Percentiles rank a stretch among this genome's conserved stretches.
Evolutionary conservation across 2,113 vertebrate species (phyloP).

Genomic region (Verasper variegatus): DNA sequence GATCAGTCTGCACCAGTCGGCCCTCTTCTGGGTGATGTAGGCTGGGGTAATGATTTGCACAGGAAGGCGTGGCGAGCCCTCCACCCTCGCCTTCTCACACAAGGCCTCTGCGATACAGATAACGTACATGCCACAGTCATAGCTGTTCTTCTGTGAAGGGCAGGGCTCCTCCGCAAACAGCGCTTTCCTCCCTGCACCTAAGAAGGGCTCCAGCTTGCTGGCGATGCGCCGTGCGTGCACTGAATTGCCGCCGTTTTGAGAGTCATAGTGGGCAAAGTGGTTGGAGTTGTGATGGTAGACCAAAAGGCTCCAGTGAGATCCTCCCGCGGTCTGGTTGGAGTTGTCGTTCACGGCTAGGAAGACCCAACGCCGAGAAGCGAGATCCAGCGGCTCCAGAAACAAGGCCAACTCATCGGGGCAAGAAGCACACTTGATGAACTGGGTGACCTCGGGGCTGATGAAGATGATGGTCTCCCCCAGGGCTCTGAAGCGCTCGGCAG

Average conservation of each 20-base stretch:
- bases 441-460: slow-evolving; percentile 95
- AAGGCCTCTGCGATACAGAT: slow-evolving; percentile 92
- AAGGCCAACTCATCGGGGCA: slow-evolving; percentile 87
- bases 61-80: slow-evolving; percentile 77
- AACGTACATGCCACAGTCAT: slow-evolving; percentile 99
- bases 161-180: slow-evolving; percentile 89
- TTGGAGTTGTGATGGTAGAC: slow-evolving; percentile 87
- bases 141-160: slow-evolving; percentile 95
- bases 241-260: slow-evolving; percentile 89
- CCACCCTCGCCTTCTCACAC: slow-evolving; percentile 81
- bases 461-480: slow-evolving; percentile 84
- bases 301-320: slow-evolving; percentile 96
- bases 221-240: slow-evolving; percentile 89
- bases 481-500: slow-evolving; percentile 84
- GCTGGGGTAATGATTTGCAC: slow-evolving; percentile 88
- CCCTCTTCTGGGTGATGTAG: slow-evolving; percentile 91
- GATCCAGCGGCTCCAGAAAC: slow-evolving; percentile 91
- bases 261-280: slow-evolving; percentile 94
- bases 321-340: slow-evolving; percentile 90
- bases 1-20: slow-evolving; percentile 90
- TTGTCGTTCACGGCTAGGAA: slow-evolving; percentile 97
- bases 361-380: slow-evolving; percentile 85
- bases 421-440: slow-evolving; percentile 95
- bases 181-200: slow-evolving; percentile 80
- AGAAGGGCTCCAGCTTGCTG: slow-evolving; percentile 87